Evolutionary conservation across 2,888 invertebrate species (phyloP).

Genomic region (Drosophila macrothrix): DNA sequence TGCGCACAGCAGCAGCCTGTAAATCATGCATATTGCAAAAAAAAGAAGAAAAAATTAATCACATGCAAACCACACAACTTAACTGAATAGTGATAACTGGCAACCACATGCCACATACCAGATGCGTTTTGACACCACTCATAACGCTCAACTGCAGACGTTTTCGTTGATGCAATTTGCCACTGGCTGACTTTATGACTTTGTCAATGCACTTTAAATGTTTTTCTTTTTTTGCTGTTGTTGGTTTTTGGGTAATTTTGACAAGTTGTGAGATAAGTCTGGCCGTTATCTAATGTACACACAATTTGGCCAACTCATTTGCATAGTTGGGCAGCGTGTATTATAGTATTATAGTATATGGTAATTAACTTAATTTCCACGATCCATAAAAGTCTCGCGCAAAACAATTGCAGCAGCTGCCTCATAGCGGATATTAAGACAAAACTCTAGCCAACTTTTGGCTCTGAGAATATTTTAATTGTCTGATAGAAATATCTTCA

Average conservation of each 20-base stretch:
- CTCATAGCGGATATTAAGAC: conserved; percentile 61
- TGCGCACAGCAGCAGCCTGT: conserved; percentile 23
- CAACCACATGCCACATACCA: conserved; percentile 12
- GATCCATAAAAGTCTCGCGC: conserved; percentile 70
- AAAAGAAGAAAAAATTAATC: conserved; percentile 20
- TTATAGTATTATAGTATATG: conserved; percentile 44
- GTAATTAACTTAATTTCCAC: conserved; percentile 79
- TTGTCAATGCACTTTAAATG: conserved; percentile 37
- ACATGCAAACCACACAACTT: conserved; percentile 36
- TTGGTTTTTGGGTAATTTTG: conserved; percentile 16
- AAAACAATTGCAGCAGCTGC: conserved; percentile 64
- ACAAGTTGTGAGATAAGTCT: conserved; percentile 36
- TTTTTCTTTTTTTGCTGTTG: neutral
- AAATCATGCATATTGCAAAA: conserved; percentile 34
- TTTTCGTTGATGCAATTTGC: conserved; percentile 20
- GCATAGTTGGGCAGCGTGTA: conserved; percentile 22
- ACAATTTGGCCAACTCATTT: conserved; percentile 39
- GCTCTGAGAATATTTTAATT: conserved; percentile 74
- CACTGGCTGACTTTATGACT: conserved; percentile 11
- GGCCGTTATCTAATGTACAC: conserved; percentile 36
- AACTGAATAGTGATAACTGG: conserved; percentile 19
- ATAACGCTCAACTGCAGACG: conserved; percentile 11
- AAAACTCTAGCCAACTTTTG: conserved; percentile 16
- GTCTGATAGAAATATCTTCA: conserved; percentile 46
- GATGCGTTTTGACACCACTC: conserved; percentile 9